Evolutionary conservation across 1,140 invertebrate genomes (phyloP).

Genomic region (Diploscapter pachys): DNA sequence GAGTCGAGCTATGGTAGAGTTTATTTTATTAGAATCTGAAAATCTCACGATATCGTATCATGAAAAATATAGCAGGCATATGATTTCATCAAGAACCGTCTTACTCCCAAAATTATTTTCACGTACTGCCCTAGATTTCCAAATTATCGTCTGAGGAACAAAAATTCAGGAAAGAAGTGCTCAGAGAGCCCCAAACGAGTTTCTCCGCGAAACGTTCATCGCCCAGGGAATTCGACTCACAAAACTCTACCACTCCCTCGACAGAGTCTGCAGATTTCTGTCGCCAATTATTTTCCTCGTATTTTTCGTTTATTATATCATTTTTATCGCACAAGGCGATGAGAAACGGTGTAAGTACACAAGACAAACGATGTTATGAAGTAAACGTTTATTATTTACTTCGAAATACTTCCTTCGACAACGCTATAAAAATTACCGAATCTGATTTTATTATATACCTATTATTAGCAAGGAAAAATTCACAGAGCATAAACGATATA

Average conservation of each 20-base stretch:
- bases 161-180: conserved; percentile 36
- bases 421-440: neutral
- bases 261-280: conserved; percentile 45
- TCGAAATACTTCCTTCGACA: neutral
- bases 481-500: no score
- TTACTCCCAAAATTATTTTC: no score
- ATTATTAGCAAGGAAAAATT: no score
- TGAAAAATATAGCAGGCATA: no score
- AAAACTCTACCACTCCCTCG: conserved; percentile 50
- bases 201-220: conserved; percentile 40
- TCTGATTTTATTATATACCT: no score
- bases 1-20: conserved; percentile 49
- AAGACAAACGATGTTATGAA: neutral
- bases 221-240: conserved; percentile 42
- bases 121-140: neutral
- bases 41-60: no score
- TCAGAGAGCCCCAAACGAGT: conserved; percentile 48
- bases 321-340: conserved; percentile 53
- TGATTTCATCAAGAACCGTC: no score
- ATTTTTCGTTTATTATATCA: conserved; percentile 53
- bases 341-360: conserved; percentile 26
- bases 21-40: neutral
- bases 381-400: neutral
- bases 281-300: conserved; percentile 53
- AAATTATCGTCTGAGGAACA: conserved; percentile 41